A percentile compares a stretch with the other conserved stretches of the same genome.
Evolutionary conservation across 2,888 invertebrate species (phyloP).

Genomic region (Meiosimyza platycephala): DNA sequence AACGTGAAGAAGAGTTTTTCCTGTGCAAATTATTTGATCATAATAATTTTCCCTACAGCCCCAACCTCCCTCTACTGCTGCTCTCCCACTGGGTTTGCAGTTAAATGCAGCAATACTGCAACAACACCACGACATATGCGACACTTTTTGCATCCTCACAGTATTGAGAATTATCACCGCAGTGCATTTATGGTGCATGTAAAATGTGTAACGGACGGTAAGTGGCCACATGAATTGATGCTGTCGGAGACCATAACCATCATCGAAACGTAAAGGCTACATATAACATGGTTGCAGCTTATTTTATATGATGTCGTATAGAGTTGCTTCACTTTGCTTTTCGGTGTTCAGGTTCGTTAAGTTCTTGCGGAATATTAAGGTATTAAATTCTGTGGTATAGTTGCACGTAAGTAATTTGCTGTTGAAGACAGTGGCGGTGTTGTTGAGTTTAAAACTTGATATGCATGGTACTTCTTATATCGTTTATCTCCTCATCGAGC

Average conservation of each 20-base stretch:
- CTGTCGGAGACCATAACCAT: not conserved
- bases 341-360: conserved; percentile 28
- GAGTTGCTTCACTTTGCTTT: conserved; percentile 21
- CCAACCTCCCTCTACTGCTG: not conserved
- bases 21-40: conserved; percentile 21
- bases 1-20: not conserved
- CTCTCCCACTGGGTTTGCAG: not conserved
- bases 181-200: conserved; percentile 33
- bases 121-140: conserved; percentile 14
- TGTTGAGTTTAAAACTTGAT: no score
- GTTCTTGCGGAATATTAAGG: conserved; percentile 25
- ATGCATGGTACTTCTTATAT: no score
- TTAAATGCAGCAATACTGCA: not conserved
- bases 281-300: conserved; percentile 19
- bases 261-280: not conserved
- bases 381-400: conserved; percentile 4
- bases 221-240: conserved; percentile 13
- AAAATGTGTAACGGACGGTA: conserved; percentile 10
- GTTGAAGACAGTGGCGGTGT: not conserved
- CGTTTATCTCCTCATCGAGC: no score
- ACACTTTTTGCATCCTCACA: conserved; percentile 16
- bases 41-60: conserved; percentile 17
- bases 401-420: conserved; percentile 9
- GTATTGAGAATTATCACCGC: conserved; percentile 35
- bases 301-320: conserved; percentile 3